A percentile compares a stretch with the other conserved stretches of the same genome.
Evolutionary conservation across 2,888 invertebrate genomes (phyloP).

Genomic region (Odontocolon sp.): DNA sequence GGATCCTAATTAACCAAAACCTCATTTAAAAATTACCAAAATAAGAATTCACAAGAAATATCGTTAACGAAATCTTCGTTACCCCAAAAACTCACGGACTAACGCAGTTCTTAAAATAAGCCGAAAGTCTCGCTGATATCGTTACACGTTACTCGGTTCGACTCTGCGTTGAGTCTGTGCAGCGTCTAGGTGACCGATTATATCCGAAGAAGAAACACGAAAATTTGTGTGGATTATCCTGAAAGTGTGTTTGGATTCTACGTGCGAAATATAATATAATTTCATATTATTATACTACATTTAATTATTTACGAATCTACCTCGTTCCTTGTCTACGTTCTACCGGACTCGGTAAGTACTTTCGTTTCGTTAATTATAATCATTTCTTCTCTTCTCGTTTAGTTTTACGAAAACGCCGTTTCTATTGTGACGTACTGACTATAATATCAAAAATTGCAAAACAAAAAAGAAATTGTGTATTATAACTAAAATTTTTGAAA

Average conservation of each 20-base stretch:
- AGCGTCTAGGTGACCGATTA: slow-evolving; percentile 49
- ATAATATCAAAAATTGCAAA: no score
- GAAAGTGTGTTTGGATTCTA: slow-evolving; percentile 43
- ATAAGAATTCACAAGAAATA: no score
- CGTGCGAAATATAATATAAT: slow-evolving; percentile 38
- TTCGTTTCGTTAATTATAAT: not conserved
- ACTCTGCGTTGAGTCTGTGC: slow-evolving; percentile 33
- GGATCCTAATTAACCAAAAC: not conserved
- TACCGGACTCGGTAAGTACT: slow-evolving; percentile 51
- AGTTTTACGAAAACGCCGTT: no score
- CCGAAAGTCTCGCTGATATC: slow-evolving; percentile 6
- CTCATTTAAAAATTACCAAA: not conserved
- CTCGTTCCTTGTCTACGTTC: slow-evolving; percentile 34
- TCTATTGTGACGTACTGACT: no score
- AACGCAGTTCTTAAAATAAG: not conserved
- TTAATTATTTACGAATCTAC: slow-evolving; percentile 8
- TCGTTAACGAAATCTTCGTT: not conserved
- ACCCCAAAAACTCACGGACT: not conserved
- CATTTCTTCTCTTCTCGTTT: not conserved
- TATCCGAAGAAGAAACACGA: slow-evolving; percentile 27
- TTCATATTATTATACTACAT: slow-evolving; percentile 13
- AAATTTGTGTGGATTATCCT: slow-evolving; percentile 46
- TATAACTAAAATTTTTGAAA: no score
- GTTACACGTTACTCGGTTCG: not conserved
- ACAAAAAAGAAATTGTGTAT: no score